These are phyloP conservation scores for Telmatochromis sp. DNA, from an alignment of 2,113 vertebrate genomes.

Conservation along the genomic window DNA sequence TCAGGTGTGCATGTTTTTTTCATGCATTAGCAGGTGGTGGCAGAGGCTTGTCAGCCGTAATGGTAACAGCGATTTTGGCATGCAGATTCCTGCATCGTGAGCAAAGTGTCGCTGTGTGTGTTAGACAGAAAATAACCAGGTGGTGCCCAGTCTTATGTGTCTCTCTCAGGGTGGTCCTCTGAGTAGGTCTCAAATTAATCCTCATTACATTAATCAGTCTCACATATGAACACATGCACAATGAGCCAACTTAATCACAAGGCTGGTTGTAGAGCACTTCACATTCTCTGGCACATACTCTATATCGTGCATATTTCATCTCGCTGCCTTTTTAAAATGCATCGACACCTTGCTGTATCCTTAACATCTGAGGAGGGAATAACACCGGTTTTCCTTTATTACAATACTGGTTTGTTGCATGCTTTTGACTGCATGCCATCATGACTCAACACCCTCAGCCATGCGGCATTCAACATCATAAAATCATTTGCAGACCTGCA, in stretches of 20 bases:
- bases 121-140: slow-evolving; percentile 12
- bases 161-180: slow-evolving; percentile 40
- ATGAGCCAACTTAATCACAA: neutral
- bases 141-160: slow-evolving; percentile 45
- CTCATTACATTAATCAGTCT: slow-evolving; percentile 47
- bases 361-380: neutral
- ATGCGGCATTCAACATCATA: neutral
- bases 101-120: slow-evolving; percentile 4
- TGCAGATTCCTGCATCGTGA: slow-evolving; percentile 28
- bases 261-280: neutral
- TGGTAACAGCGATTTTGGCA: neutral
- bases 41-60: neutral
- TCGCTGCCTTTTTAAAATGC: neutral
- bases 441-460: neutral
- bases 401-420: neutral
- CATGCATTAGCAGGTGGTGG: neutral
- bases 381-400: neutral
- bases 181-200: slow-evolving; percentile 36
- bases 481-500: neutral
- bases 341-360: neutral
- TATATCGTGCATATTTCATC: neutral
- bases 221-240: neutral
- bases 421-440: neutral
- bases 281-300: neutral
- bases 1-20: neutral